Evolutionary conservation across 2,797 vertebrate genomes (phyloP).

Genomic region (Myioborus miniatus): DNA sequence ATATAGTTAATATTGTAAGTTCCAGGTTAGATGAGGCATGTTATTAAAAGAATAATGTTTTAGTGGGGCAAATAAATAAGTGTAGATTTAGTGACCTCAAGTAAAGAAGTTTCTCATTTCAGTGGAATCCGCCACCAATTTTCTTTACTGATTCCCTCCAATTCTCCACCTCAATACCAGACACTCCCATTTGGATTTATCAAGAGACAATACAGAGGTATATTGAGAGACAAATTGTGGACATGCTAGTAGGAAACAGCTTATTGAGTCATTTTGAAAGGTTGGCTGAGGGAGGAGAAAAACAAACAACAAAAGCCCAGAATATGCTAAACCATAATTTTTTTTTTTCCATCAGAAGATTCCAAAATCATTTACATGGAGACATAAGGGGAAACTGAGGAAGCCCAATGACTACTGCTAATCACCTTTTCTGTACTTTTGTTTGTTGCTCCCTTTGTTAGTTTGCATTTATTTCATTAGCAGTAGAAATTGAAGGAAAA

Average conservation of each 20-base stretch:
- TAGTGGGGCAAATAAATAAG: not conserved
- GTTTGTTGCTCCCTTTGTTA: not conserved
- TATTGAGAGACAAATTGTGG: not conserved
- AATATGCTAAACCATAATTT: rapidly evolving
- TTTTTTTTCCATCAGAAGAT: not conserved
- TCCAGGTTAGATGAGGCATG: not conserved
- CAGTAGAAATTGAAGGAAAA: not conserved
- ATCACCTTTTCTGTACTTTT: not conserved
- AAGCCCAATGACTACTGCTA: rapidly evolving
- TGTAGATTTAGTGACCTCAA: not conserved
- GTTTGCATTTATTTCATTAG: not conserved
- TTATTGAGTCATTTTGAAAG: not conserved
- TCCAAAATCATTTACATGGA: not conserved
- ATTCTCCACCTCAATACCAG: not conserved
- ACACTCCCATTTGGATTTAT: not conserved
- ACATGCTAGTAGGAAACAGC: not conserved
- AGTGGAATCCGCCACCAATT: not conserved
- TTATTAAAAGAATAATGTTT: not conserved
- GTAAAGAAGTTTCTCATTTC: not conserved
- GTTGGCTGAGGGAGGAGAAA: rapidly evolving
- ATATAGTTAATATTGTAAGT: not conserved
- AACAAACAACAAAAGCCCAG: not conserved
- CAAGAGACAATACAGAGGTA: too few species aligned
- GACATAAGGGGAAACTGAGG: not conserved
- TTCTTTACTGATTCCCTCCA: not conserved